Base-by-base conservation (phyloP, 2,113 vertebrate genomes). In the Coturnix japonica region DNA sequence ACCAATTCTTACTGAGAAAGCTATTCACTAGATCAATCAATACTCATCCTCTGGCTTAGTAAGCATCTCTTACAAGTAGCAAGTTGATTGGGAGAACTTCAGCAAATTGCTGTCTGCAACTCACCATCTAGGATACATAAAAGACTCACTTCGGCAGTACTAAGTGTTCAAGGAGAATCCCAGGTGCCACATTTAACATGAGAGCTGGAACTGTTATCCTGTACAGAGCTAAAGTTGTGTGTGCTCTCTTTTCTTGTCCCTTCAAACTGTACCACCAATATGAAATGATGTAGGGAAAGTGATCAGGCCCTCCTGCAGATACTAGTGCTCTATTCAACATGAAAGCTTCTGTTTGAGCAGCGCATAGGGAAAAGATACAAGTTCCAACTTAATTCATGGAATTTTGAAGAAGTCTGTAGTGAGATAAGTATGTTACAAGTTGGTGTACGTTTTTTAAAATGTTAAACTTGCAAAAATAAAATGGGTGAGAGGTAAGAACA, bases 271-370 rank as follows among this genome's bases (percentile, higher is more conserved):
- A 11, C 5, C 7, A 23, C n/a, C 67, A 8, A 56, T 25, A 16
- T 60, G 53, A 76, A 81, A 93, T 0, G 3, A 39, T 22, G 5
- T 11, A 67, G 18, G 17, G 7, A 15, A 64, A 80, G 59, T 37
- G 5, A 57, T 78, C 61, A 75, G 41, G 37, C 6, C 13, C 21
- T 65, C 8, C 28, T 43, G 44, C 14, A 53, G 56, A 43, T 17
- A 47, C 11, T 51, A 82, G 43, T 0, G 0, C 37, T 2, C 1
- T 37, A 16, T 46, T 61, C 44, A 77, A 46, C 18, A 9, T 30
- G 26, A 19, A 2, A 47, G 14, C 28, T 71, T 63, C 66, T 82
- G 11, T 20, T 37, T 85, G 13, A 87, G 33, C 31, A 59, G 12
- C 15, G 20, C 1, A 0, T 4, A 49, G 9, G 30, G 9, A 5